Percentiles rank a stretch among this genome's conserved stretches.
Conservation (phyloP, 2,888 invertebrate species). For the Thelaira solivaga region DNA sequence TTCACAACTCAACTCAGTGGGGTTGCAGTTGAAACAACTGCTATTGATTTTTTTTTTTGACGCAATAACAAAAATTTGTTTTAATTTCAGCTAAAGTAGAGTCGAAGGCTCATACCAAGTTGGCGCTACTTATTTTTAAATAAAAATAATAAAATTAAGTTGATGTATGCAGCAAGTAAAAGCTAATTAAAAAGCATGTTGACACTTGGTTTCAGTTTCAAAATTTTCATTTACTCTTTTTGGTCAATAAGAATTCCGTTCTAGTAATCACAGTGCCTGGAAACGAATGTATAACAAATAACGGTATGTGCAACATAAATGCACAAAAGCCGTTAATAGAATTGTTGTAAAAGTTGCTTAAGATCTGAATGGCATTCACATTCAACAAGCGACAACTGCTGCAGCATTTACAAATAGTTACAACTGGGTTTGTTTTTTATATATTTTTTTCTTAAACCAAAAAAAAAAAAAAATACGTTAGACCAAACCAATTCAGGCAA, state of each 20-base stretch:
- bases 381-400: background rate
- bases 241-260: background rate
- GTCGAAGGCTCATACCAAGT: too few relatives aligned
- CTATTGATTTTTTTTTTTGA: too few relatives aligned
- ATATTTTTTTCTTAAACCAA: background rate
- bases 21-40: too few relatives aligned
- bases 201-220: background rate
- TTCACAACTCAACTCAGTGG: too few relatives aligned
- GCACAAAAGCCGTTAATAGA: background rate
- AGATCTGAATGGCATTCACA: background rate
- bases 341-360: constrained; percentile 19
- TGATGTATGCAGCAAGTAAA: too few relatives aligned
- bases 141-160: too few relatives aligned
- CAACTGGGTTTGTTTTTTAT: background rate
- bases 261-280: background rate
- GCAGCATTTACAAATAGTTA: background rate
- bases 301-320: background rate
- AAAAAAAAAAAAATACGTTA: background rate
- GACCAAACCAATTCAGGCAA: background rate
- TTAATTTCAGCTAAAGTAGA: too few relatives aligned
- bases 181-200: background rate
- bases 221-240: background rate
- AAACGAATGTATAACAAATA: background rate
- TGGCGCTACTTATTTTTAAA: too few relatives aligned
- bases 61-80: too few relatives aligned